These are phyloP conservation scores for Entomyzon cyanotis DNA, from an alignment of 2,113 vertebrate genomes.

Conservation along the genomic window DNA sequence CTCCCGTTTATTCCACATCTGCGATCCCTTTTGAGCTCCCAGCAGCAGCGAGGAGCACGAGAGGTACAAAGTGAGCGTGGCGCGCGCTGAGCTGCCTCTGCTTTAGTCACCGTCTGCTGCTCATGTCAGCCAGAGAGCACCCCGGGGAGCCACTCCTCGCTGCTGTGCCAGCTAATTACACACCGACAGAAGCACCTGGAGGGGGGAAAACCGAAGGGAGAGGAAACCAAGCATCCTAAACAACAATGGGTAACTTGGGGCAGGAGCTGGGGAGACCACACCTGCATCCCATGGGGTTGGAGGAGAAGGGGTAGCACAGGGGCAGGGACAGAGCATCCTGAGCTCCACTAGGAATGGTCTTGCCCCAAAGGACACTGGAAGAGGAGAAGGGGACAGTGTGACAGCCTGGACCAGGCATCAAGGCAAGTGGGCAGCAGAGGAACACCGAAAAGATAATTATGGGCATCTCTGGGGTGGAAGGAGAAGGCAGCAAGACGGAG, in stretches of 20 bases:
- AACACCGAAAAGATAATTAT: background rate
- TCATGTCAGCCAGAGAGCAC: background rate
- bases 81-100: background rate
- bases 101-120: conserved; percentile 47
- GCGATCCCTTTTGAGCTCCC: conserved; percentile 6
- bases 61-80: background rate
- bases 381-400: background rate
- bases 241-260: background rate
- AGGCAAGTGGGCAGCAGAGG: background rate
- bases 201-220: background rate
- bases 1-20: conserved; percentile 28
- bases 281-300: rapidly evolving
- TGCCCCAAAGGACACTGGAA: background rate
- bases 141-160: background rate
- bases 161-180: background rate
- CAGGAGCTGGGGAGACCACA: background rate
- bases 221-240: background rate
- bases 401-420: background rate
- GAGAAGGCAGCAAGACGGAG: background rate
- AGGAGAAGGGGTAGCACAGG: rapidly evolving
- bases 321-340: background rate
- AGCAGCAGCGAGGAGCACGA: background rate
- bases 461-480: background rate
- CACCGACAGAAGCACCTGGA: background rate
- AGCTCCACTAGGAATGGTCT: background rate